Conservation (phyloP, 2,888 invertebrate species). For the Ectemnius lituratus region DNA sequence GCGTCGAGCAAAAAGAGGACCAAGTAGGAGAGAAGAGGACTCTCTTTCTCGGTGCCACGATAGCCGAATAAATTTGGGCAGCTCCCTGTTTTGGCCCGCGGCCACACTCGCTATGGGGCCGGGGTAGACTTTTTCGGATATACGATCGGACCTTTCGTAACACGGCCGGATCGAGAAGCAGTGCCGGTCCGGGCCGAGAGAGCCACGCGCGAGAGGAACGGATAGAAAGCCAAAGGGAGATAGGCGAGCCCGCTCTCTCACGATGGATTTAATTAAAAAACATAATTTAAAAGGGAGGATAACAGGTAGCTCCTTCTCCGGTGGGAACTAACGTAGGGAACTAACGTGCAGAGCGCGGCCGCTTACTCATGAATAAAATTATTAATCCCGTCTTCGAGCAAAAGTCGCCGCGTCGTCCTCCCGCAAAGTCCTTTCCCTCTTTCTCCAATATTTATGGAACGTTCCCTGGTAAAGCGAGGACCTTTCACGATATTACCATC, state of each 20-base stretch:
- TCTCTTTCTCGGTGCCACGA: conserved; percentile 54
- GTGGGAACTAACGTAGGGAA: conserved; percentile 73
- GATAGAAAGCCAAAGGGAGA: conserved; percentile 34
- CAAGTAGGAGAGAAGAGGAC: conserved; percentile 61
- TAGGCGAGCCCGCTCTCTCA: conserved; percentile 64
- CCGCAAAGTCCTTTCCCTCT: conserved; percentile 21
- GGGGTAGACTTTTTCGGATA: conserved; percentile 62
- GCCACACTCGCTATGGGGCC: conserved; percentile 51
- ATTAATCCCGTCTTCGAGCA: conserved; percentile 70
- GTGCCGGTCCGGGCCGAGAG: conserved; percentile 29
- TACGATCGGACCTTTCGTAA: conserved; percentile 65
- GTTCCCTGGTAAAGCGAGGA: conserved; percentile 15
- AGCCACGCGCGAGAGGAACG: conserved; percentile 14
- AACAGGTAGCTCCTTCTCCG: conserved; percentile 73
- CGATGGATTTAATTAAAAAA: conserved; percentile 78
- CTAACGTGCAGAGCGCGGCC: conserved; percentile 57
- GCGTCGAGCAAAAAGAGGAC: conserved; percentile 46
- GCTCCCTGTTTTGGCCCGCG: conserved; percentile 76
- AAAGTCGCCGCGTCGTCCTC: conserved; percentile 29
- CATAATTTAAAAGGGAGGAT: conserved; percentile 76
- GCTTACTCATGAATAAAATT: conserved; percentile 77
- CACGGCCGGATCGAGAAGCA: conserved; percentile 45
- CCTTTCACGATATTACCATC: conserved; percentile 1
- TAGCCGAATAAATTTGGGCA: conserved; percentile 76
- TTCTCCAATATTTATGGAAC: conserved; percentile 40